Evolutionary conservation across 1,140 invertebrate genomes (phyloP), one percentile per base, ranked within the genome.

Genomic region (Microplitis mediator): DNA sequence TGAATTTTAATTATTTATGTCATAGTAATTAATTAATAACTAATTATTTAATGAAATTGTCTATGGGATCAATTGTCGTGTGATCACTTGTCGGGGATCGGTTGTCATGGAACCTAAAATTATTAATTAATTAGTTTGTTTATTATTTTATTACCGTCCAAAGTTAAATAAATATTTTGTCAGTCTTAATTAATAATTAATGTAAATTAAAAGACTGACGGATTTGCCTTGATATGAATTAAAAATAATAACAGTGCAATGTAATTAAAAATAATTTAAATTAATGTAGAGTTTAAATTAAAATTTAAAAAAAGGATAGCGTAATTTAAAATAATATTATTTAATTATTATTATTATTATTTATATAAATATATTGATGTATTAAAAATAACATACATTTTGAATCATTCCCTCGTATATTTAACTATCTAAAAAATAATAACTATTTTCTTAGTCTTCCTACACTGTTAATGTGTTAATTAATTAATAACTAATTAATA

Each of bases 381-480:
- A 23, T 23, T 23, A 23, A 23, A 23, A 45, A 16, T n/a, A 45
- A 64, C n/a, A n/a, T 6, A 45, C 1, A 45, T 45, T 6, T 45
- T 45, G 39, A 50, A 45, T 65, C 39, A 8, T 56, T 56, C n/a
- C n/a, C n/a, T 56, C 39, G 5, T 45, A 45, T 45, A 45, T 45
- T 16, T 45, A 45, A 64, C 50, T 45, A 45, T 11, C 8, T 5
- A 45, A 9, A 45, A 45, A 45, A 45, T 3, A 51, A 66, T 3
- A 51, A 66, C 39, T 66, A 66, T 66, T 66, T 66, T 66, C 45
- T 45, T 51, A 66, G 64, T 66, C 64, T 66, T 54, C 64, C 64
- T 66, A 66, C 31, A 45, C 5, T 45, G 39, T 45, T 8, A 45
- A 45, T 45, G 39, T 45, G 39, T 45, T 45, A 3, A 45, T 45